phyloP scores from a whole-genome alignment of 2,797 vertebrate species.

The Tokudaia muenninki region DNA sequence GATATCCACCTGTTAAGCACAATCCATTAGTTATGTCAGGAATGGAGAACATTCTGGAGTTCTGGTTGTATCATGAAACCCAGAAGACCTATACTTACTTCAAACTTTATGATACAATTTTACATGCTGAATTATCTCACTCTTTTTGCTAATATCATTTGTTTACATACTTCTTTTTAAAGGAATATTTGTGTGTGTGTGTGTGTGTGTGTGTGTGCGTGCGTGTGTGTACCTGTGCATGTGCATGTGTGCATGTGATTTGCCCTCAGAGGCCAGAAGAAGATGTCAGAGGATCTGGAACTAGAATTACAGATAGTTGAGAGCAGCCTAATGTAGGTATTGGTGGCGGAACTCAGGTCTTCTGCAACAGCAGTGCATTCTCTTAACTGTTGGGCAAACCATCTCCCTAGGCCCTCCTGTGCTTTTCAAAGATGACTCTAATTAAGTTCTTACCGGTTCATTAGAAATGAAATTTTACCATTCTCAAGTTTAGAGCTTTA shows the following conservation, averaged over 20 bases:
- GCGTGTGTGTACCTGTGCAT: background rate
- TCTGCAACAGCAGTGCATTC: background rate
- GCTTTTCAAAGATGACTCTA: background rate
- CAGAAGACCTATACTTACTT: background rate
- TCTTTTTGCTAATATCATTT: background rate
- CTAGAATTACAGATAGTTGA: background rate
- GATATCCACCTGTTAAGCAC: slow-evolving; percentile 95
- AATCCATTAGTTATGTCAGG: background rate
- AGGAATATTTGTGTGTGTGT: background rate
- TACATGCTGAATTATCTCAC: background rate
- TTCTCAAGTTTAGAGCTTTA: slow-evolving; percentile 14
- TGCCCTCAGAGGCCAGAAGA: background rate
- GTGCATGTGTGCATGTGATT: background rate
- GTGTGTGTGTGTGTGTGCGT: background rate
- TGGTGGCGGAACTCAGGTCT: background rate
- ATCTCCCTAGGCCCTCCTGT: background rate
- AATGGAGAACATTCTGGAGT: background rate
- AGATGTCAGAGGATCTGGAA: background rate
- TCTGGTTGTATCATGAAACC: background rate
- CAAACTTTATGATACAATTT: slow-evolving; percentile 20
- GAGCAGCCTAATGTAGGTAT: background rate
- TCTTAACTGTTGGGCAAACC: too few species aligned
- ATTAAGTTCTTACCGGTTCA: background rate
- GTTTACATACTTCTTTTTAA: background rate
- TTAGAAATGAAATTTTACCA: background rate